Conservation (phyloP, 2,113 vertebrate species). For the Danio rerio region DNA sequence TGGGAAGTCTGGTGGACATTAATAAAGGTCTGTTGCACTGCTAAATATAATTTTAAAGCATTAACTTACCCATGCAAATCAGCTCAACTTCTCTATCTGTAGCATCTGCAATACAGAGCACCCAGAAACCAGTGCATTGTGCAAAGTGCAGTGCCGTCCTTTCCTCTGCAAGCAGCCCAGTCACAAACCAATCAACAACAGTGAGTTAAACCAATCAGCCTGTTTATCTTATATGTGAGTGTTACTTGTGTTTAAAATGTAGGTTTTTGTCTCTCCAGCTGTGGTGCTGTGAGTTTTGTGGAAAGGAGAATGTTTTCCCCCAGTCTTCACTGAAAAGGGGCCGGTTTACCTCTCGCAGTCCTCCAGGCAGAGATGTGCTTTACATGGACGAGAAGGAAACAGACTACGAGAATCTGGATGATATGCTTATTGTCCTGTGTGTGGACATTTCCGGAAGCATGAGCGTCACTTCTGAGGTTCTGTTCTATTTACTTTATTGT, state of each 20-base stretch:
- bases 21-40: slow-evolving; percentile 61
- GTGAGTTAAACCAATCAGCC: slow-evolving; percentile 60
- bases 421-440: slow-evolving; percentile 76
- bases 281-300: slow-evolving; percentile 79
- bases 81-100: not conserved
- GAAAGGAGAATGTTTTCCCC: slow-evolving; percentile 49
- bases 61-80: not conserved
- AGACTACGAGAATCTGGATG: slow-evolving; percentile 77
- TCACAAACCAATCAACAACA: slow-evolving; percentile 30
- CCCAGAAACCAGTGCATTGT: slow-evolving; percentile 69
- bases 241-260: not conserved
- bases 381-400: slow-evolving; percentile 65
- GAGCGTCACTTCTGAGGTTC: slow-evolving; percentile 74
- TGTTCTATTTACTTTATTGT: too few relatives aligned
- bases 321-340: slow-evolving; percentile 38
- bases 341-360: slow-evolving; percentile 39
- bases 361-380: slow-evolving; percentile 66
- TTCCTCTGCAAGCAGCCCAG: slow-evolving; percentile 65
- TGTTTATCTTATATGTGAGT: not conserved
- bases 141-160: slow-evolving; percentile 69
- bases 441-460: slow-evolving; percentile 80
- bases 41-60: not conserved
- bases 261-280: slow-evolving; percentile 54
- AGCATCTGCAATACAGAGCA: slow-evolving; percentile 60
- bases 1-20: slow-evolving; percentile 70